These are phyloP conservation scores for Acromyrmex heyeri DNA, from an alignment of 1,140 invertebrate species.

Conservation along the genomic window DNA sequence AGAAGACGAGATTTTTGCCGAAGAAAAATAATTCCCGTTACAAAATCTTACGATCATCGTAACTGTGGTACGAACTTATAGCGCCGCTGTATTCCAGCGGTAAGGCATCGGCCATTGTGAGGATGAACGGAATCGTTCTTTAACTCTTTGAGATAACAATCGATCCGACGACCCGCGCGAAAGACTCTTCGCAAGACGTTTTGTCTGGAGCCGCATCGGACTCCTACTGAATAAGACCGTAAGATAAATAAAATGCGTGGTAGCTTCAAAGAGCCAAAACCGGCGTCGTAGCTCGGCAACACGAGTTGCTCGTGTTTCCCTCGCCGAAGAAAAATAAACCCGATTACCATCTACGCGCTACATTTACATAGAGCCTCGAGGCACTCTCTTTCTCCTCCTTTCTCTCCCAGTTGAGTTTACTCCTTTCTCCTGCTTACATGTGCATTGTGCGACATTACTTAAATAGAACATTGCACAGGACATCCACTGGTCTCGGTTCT, in stretches of 20 bases:
- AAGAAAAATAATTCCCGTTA: conserved; percentile 14
- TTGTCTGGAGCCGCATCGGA: neutral
- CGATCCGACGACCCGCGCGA: conserved; percentile 46
- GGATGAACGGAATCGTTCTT: conserved; percentile 31
- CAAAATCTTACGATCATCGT: neutral
- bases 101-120: neutral
- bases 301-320: conserved; percentile 34
- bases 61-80: conserved; percentile 8
- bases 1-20: neutral
- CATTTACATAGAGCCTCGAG: conserved; percentile 44
- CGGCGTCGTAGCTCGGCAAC: conserved; percentile 35
- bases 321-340: conserved; percentile 59
- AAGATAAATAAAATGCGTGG: conserved; percentile 39
- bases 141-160: conserved; percentile 62
- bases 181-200: conserved; percentile 38
- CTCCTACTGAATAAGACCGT: conserved; percentile 25
- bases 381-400: neutral
- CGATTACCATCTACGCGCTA: conserved; percentile 49
- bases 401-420: neutral
- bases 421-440: conserved; percentile 30
- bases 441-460: conserved; percentile 44
- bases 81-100: neutral
- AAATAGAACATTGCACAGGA: conserved; percentile 45
- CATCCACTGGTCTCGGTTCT: neutral
- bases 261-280: conserved; percentile 44